These are phyloP conservation scores for Perdita meconis DNA, from an alignment of 2,888 invertebrate species.

Conservation along the genomic window DNA sequence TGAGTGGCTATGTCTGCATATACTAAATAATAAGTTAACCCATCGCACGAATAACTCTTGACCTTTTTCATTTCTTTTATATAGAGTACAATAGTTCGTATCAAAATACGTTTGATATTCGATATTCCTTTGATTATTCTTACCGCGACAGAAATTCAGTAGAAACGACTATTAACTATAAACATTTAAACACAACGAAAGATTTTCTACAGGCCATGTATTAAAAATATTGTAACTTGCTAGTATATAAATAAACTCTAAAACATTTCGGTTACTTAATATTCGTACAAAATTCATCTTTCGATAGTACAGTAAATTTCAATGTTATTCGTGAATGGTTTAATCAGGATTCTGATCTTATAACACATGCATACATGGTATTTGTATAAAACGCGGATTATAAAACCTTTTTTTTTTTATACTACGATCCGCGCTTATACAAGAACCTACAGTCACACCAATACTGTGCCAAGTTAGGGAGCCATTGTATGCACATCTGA, in stretches of 20 bases:
- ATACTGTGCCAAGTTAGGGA: constrained; percentile 65
- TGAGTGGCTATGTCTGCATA: constrained; percentile 69
- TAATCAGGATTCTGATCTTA: constrained; percentile 73
- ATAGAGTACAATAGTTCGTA: constrained; percentile 30
- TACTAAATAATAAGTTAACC: constrained; percentile 73
- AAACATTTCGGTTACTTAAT: constrained; percentile 30
- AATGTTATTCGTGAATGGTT: constrained; percentile 73
- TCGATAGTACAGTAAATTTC: constrained; percentile 35
- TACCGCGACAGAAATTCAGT: constrained; percentile 29
- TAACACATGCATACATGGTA: constrained; percentile 69
- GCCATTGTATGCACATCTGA: constrained; percentile 69
- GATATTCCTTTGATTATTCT: constrained; percentile 53
- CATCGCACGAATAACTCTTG: constrained; percentile 71
- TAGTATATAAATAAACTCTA: constrained; percentile 34
- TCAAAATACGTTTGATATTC: constrained; percentile 47
- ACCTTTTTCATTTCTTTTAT: constrained; percentile 21
- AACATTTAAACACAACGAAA: constrained; percentile 15
- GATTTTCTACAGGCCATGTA: constrained; percentile 3
- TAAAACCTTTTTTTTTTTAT: constrained; percentile 47
- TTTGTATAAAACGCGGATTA: constrained; percentile 65
- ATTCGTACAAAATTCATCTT: constrained; percentile 31
- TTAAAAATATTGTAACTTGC: constrained; percentile 28
- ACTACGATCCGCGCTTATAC: constrained; percentile 63
- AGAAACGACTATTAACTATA: constrained; percentile 14
- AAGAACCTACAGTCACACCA: constrained; percentile 69